A percentile compares a stretch with the other conserved stretches of the same genome.
phyloP scores from a whole-genome alignment of 2,113 vertebrate genomes.

The Himantopus leucocephalus region DNA sequence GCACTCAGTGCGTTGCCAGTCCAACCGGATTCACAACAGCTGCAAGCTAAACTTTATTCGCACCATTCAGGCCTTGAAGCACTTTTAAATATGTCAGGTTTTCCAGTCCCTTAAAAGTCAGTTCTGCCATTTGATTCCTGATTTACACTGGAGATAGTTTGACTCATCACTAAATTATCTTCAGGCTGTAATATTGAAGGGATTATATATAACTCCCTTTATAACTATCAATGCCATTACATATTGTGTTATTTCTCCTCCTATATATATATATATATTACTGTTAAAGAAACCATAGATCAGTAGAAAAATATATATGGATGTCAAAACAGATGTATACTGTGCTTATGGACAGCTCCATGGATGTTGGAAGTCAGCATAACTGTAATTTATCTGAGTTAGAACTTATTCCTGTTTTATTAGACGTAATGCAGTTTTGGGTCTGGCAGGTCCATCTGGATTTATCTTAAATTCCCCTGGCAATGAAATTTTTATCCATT shows the following conservation, averaged over 20 bases:
- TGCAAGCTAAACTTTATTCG: neutral
- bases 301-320: neutral
- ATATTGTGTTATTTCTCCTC: neutral
- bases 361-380: neutral
- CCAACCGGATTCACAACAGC: neutral
- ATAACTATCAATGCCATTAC: neutral
- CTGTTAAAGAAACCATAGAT: neutral
- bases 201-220: neutral
- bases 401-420: neutral
- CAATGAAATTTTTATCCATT: neutral
- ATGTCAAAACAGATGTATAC: neutral
- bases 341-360: neutral
- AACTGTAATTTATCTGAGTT: neutral
- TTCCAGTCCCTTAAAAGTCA: slow-evolving; percentile 37
- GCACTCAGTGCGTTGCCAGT: neutral
- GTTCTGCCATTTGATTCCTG: slow-evolving; percentile 6
- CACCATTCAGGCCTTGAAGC: neutral
- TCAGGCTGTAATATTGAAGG: neutral
- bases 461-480: neutral
- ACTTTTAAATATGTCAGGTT: slow-evolving; percentile 30
- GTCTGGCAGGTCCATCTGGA: neutral
- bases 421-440: neutral
- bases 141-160: slow-evolving; percentile 2
- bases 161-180: slow-evolving; percentile 22
- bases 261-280: neutral